Base-by-base conservation (phyloP, 2,888 invertebrate genomes). In the Gnatocerus cornutus region DNA sequence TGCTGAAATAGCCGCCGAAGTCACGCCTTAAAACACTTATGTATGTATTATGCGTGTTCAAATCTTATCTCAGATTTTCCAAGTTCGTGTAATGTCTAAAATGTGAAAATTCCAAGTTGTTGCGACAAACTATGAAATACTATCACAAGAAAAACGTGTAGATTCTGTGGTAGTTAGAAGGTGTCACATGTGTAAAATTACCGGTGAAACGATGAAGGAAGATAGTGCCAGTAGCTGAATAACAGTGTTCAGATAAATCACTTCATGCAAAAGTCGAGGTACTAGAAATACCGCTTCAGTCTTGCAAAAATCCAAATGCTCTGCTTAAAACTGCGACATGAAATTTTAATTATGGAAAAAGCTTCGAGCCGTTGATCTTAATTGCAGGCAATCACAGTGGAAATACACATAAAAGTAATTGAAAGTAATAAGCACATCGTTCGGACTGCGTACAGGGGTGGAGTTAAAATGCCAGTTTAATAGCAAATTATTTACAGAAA, bases 351-450 rank as follows among this genome's bases (percentile, higher is more conserved):
- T 79, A 81, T 74, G 80, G 73, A 80, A 80, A 83, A 82, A 81
- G 82, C 81, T 76, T 76, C 68, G 77, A 75, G 76, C 76, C 80
- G 78, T 77, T 78, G 80, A 80, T 82, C 81, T 82, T 82, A 82
- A 83, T 82, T 82, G 82, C 80, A 71, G 75, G 79, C 80, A 82
- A 82, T 82, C 80, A 80, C 78, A 78, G 78, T 78, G 76, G 77
- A 79, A 80, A 80, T 77, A 77, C 78, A 77, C 81, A 81, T 81
- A 81, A 82, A 81, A 80, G 78, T 82, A 82, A 83, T 82, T 83
- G 82, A 79, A 77, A 79, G 79, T 82, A 83, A 83, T 81, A 80
- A 82, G 80, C 79, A 73, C 76, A 74, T 75, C 76, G 71, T 71
- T 59, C 52, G 39, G 59, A 37, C 46, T 5, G 30, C 41, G 68